Evolutionary conservation across 1,140 invertebrate species (phyloP), one percentile per base, ranked within the genome.

Genomic region (Ostrea edulis): DNA sequence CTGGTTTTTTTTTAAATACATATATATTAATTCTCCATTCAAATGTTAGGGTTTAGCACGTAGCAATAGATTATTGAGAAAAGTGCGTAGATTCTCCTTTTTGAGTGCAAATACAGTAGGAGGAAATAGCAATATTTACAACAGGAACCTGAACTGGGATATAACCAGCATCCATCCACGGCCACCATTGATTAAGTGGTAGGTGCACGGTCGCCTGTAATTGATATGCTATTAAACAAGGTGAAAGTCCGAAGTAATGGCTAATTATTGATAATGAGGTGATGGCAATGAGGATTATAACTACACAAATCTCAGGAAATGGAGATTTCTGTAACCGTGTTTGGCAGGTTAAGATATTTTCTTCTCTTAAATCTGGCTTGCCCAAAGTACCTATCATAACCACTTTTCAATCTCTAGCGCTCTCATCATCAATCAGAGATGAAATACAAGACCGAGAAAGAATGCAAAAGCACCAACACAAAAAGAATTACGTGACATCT

Each of bases 201-300:
- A 20, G 55, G 55, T 62, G 55, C 55, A 62, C 20, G 55, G 55
- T 62, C n/a, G 14, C 55, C 17, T n/a, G 55, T 62, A 20, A 20
- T n/a, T 62, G 55, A 62, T 62, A 62, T n/a, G n/a, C 55, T 20
- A 62, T 62, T 62, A 62, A 62, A 62, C 17, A 62, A 62, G 55
- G 55, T 62, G 55, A 62, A 62, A 62, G 55, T 62, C 55, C 55
- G 17, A 5, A 20, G 1, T 62, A n/a, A 62, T 20, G 17, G n/a
- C 7, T 62, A 62, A 62, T 20, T 17, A 20, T 7, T 62, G 55
- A 62, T 62, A 62, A 20, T n/a, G n/a, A 62, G 14, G 14, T 62
- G n/a, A 62, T 62, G 55, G n/a, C 17, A n/a, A 7, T 62, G 12
- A 20, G 55, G 17, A 62, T 62, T n/a, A 62, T 62, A 62, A 62